Conservation (phyloP, 2,113 vertebrate genomes). For the Oryzias celebensis region DNA sequence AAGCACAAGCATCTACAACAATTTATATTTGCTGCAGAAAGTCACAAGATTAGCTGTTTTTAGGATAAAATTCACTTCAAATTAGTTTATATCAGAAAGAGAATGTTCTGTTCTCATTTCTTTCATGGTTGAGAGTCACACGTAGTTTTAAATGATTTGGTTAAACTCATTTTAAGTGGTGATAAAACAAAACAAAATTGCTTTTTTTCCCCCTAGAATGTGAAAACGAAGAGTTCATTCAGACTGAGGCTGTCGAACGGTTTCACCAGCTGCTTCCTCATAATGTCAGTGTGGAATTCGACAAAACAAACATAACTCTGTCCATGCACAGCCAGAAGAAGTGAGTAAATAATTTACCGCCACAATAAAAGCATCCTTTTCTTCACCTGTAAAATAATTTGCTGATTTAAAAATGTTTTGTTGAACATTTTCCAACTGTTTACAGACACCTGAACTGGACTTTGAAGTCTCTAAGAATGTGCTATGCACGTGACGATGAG, state of each 20-base stretch:
- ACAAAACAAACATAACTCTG: slow-evolving; percentile 88
- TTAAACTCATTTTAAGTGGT: neutral
- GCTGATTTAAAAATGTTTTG: neutral
- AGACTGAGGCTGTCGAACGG: slow-evolving; percentile 74
- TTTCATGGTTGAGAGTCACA: neutral
- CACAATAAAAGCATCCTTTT: neutral
- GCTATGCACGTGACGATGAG: slow-evolving; percentile 83
- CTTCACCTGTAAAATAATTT: neutral
- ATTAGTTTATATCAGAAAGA: too few relatives aligned
- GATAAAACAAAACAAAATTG: neutral
- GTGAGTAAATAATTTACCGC: slow-evolving; percentile 65
- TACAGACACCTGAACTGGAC: slow-evolving; percentile 94
- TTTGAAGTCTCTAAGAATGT: slow-evolving; percentile 87
- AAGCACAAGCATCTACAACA: too few relatives aligned
- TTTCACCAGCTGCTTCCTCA: slow-evolving; percentile 83
- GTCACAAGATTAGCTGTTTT: too few relatives aligned
- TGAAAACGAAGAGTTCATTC: slow-evolving; percentile 60
- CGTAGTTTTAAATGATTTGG: neutral
- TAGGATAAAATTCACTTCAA: too few relatives aligned
- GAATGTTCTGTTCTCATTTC: neutral
- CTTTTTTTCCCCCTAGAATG: slow-evolving; percentile 56
- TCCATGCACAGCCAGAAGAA: slow-evolving; percentile 97
- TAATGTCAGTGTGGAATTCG: slow-evolving; percentile 86
- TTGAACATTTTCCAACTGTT: neutral
- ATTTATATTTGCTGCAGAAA: too few relatives aligned